Base-by-base conservation (phyloP, 2,797 vertebrate species). In the Chrosomus eos region DNA sequence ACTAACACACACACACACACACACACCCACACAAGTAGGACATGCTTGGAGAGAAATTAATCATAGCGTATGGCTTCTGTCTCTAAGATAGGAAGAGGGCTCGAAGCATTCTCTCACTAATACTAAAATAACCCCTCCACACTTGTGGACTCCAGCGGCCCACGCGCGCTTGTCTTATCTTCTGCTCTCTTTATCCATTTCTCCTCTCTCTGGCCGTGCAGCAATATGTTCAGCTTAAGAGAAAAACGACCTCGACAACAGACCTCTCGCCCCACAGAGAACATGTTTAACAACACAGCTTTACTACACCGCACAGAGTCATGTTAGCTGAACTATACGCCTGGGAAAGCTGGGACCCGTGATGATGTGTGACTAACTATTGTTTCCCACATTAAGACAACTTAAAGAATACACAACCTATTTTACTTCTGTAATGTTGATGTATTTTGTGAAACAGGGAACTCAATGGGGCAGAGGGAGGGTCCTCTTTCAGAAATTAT, bases 1-100 rank as follows among this genome's bases (percentile, higher is more conserved):
- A n/a, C n/a, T n/a, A n/a, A n/a, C n/a, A 75, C 48, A 80, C 74
- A 43, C 13, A 11, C 43, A 48, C 38, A 71, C 67, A 70, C 58
- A 73, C 4, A 26, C 62, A 74, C 62, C 45, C 45, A 33, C 53
- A 26, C 70, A 90, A 91, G 90, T 82, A 90, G 91, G 91, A 89
- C 92, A 86, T 88, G 68, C 81, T 84, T 81, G 89, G 89, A 92
- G 91, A 88, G 88, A 89, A 93, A 95, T 95, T 92, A 94, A 95
- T 95, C 93, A 95, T 91, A 91, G 87, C 91, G 91, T 91, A 91
- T 94, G 94, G 92, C 85, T 86, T 87, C 87, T 93, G 91, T 93
- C 93, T 93, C 68, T 79, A 36, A 85, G 90, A 90, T 85, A 80
- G 79, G 64, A 51, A 53, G 90, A 90, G 89, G 90, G 91, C 90